Percentiles rank a stretch among this genome's conserved stretches.
Evolutionary conservation across 2,888 invertebrate genomes (phyloP).

Genomic region (Girardia tigrina): DNA sequence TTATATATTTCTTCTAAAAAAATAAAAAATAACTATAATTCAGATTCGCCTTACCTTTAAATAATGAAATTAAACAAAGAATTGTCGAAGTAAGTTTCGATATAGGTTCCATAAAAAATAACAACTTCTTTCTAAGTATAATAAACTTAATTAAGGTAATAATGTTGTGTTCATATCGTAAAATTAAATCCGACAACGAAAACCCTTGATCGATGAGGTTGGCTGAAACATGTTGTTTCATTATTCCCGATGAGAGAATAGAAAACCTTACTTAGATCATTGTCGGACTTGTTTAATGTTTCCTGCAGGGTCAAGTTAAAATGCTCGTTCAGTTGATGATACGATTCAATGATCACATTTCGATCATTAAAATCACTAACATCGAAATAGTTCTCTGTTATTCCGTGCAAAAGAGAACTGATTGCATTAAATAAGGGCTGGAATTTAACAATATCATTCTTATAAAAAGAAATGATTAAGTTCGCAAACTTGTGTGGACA

Average conservation of each 20-base stretch:
- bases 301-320: neutral
- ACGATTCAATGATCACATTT: neutral
- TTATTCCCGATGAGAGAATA: no score
- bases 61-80: neutral
- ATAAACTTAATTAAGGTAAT: neutral
- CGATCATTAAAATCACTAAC: neutral
- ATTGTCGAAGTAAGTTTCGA: neutral
- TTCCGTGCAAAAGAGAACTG: neutral
- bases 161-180: neutral
- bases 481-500: neutral
- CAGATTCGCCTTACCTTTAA: no score
- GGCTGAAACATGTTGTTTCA: no score
- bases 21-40: no score
- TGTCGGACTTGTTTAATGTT: neutral
- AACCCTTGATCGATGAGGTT: neutral
- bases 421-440: neutral
- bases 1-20: no score
- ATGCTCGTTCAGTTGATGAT: neutral
- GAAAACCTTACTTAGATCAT: no score
- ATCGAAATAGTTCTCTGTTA: neutral
- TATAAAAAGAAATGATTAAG: neutral
- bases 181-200: neutral
- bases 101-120: neutral
- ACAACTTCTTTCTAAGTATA: neutral
- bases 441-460: no score